These are phyloP conservation scores for Potorous gilbertii DNA, from an alignment of 2,797 vertebrate genomes.

Conservation along the genomic window DNA sequence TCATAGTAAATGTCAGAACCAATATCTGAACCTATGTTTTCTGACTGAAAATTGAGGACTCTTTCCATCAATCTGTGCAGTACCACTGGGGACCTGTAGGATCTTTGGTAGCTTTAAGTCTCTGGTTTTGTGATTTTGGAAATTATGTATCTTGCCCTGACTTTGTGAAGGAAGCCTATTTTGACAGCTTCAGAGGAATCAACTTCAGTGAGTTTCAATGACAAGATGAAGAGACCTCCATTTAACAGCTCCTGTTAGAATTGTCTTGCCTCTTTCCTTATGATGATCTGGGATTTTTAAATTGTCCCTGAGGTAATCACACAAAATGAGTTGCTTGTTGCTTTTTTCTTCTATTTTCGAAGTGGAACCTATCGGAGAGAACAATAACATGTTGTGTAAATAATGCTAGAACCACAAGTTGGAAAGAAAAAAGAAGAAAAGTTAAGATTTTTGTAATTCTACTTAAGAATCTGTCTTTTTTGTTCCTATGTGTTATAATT, in stretches of 20 bases:
- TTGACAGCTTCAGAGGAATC: neutral
- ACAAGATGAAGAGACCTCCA: neutral
- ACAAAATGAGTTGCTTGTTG: constrained; percentile 15
- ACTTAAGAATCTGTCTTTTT: constrained; percentile 52
- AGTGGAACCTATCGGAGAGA: neutral
- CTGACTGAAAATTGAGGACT: neutral
- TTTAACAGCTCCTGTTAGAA: neutral
- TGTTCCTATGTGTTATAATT: constrained; percentile 60
- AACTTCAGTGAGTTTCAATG: neutral
- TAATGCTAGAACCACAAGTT: constrained; percentile 73
- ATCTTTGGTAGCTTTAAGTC: neutral
- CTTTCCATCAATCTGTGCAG: neutral
- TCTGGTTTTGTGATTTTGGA: neutral
- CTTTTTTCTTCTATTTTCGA: constrained; percentile 48
- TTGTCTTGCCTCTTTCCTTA: neutral
- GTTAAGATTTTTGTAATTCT: constrained; percentile 70
- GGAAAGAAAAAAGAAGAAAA: constrained; percentile 60
- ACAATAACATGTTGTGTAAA: constrained; percentile 9
- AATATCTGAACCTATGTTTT: neutral
- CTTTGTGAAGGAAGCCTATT: neutral
- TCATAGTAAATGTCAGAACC: neutral
- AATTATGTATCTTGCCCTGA: neutral
- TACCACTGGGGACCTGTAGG: neutral
- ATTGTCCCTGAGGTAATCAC: neutral
- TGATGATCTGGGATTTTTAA: neutral